Evolutionary conservation across 2,888 invertebrate species (phyloP), one percentile per base, ranked within the genome.

Genomic region (Diaprepes abbreviatus): DNA sequence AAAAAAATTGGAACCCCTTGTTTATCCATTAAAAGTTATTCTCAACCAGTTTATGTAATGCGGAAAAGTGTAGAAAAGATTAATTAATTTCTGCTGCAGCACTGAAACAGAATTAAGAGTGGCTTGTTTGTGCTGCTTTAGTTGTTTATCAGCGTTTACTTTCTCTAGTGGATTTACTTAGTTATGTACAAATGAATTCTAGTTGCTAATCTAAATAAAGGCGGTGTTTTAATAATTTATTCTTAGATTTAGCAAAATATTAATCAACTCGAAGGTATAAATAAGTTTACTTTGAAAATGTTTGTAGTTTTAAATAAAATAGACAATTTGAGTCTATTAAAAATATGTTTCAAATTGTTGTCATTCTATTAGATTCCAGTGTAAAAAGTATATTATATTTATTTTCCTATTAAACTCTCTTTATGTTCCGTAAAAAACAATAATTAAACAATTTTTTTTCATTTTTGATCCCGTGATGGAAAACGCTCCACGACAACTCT

Each of bases 1-100:
- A 5, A 24, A 24, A 24, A 24, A 5, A 3, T 24, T 12, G n/a
- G 12, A 1, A 48, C n/a, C 48, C 48, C 48, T 6, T 12, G 24
- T 48, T 48, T 24, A 48, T 28, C 6, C 6, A 6, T 19, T 24
- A 4, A 48, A 48, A 24, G 24, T 12, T 48, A 14, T 9, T 24
- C 16, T 28, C 28, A 50, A 28, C n/a, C 48, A 1, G 28, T 24
- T 35, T 28, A 7, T 50, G 48, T 50, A 50, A 50, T 31, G 48
- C 28, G 48, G 48, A 16, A 50, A 50, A 50, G 48, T 50, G 48
- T 50, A 9, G 48, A 50, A 50, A 50, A 50, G 28, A 50, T 50
- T 50, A 28, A 50, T 50, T 50, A 28, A 28, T 50, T 50, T 50
- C 28, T 9, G 28, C 28, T 50, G 48, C 48, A 50, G 48, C 28